A percentile compares a stretch with the other conserved stretches of the same genome.
phyloP scores from a whole-genome alignment of 2,888 invertebrate genomes.

The Argyra leucocephala region DNA sequence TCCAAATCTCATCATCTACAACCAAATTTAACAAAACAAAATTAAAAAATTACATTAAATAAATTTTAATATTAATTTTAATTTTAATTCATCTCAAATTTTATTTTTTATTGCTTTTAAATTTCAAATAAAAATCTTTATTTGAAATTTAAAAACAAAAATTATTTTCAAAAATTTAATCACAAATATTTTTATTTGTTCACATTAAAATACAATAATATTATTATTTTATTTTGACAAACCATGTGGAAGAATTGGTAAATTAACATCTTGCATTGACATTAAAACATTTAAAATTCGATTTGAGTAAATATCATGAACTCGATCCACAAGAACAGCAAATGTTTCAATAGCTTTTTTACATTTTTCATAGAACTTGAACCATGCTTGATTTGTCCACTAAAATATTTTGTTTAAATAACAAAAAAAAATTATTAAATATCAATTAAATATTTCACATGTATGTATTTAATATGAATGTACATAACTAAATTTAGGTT shows the following conservation, averaged over 20 bases:
- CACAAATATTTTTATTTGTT: no score
- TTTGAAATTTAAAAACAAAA: neutral
- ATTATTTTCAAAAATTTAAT: no score
- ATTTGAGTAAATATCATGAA: constrained; percentile 83
- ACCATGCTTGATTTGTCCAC: constrained; percentile 83
- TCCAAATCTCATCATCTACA: constrained; percentile 71
- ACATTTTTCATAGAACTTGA: constrained; percentile 63
- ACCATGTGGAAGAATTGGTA: constrained; percentile 68
- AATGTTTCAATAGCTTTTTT: constrained; percentile 71
- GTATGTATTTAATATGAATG: no score
- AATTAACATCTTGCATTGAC: constrained; percentile 76
- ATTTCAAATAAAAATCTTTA: neutral
- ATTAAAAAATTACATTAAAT: no score
- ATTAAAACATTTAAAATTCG: constrained; percentile 78
- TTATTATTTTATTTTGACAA: neutral
- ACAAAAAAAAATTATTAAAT: neutral
- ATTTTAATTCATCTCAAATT: no score
- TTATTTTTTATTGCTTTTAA: neutral
- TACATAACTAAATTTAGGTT: no score
- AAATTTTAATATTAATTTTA: no score
- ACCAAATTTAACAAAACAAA: constrained; percentile 25
- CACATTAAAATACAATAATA: constrained; percentile 21
- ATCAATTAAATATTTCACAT: no score
- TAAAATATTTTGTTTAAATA: no score
- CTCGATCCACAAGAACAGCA: constrained; percentile 63